phyloP scores from a whole-genome alignment of 1,140 invertebrate species.

The Drosophila hydei region DNA sequence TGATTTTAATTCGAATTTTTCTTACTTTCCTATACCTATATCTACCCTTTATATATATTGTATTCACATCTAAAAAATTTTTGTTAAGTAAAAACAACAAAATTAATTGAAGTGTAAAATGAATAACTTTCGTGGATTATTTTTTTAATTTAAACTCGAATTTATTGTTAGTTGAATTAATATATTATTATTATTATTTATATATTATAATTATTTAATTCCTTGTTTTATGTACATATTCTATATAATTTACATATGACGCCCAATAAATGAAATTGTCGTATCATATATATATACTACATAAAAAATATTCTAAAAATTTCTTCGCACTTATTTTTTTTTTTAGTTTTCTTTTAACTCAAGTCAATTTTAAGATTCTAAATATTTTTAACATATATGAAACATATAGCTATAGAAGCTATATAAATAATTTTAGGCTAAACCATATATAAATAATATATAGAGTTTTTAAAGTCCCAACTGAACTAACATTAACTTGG shows the following conservation, averaged over 20 bases:
- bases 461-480: slow-evolving; percentile 41
- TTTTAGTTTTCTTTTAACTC: slow-evolving; percentile 10
- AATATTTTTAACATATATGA: slow-evolving; percentile 34
- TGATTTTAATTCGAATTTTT: slow-evolving; percentile 56
- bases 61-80: slow-evolving; percentile 38
- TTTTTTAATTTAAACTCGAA: slow-evolving; percentile 68
- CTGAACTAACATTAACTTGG: slow-evolving; percentile 17
- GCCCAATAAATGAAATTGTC: slow-evolving; percentile 74
- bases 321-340: slow-evolving; percentile 2
- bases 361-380: slow-evolving; percentile 64
- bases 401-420: slow-evolving; percentile 37
- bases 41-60: slow-evolving; percentile 19
- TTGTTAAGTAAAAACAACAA: slow-evolving; percentile 36
- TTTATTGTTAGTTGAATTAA: slow-evolving; percentile 65
- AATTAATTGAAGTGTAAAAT: slow-evolving; percentile 45
- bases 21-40: slow-evolving; percentile 42
- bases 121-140: slow-evolving; percentile 44
- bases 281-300: slow-evolving; percentile 29
- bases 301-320: slow-evolving; percentile 20
- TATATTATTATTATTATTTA: slow-evolving; percentile 59
- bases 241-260: slow-evolving; percentile 64
- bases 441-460: slow-evolving; percentile 42
- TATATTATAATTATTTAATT: slow-evolving; percentile 56
- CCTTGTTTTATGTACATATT: slow-evolving; percentile 70
- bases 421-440: slow-evolving; percentile 35